These are phyloP conservation scores for Bimastos eiseni DNA, from an alignment of 2,888 invertebrate species.

Conservation along the genomic window DNA sequence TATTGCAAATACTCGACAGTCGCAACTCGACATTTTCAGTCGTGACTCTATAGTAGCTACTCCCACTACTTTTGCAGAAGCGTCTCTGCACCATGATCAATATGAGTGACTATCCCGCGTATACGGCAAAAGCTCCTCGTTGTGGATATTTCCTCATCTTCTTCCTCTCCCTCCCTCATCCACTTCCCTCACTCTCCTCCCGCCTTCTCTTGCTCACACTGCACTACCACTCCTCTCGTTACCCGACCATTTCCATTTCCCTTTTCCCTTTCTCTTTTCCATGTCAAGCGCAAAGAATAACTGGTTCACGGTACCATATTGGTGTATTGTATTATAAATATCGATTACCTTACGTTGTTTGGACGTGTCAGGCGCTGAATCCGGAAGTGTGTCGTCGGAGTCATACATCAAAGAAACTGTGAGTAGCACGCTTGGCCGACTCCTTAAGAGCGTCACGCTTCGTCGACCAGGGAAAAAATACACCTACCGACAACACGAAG, in stretches of 20 bases:
- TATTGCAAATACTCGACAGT: no score
- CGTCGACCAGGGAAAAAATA: constrained; percentile 53
- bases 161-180: background rate
- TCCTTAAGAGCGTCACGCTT: constrained; percentile 54
- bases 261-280: background rate
- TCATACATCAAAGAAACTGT: background rate
- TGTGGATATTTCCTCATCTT: background rate
- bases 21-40: no score
- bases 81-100: no score
- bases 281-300: background rate
- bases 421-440: constrained; percentile 48
- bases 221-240: no score
- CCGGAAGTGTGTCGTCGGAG: background rate
- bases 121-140: no score
- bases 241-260: background rate
- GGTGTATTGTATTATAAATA: background rate
- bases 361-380: background rate
- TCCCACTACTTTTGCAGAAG: no score
- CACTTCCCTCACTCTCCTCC: background rate
- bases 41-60: no score
- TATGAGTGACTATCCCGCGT: no score
- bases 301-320: background rate
- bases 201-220: background rate
- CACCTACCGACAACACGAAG: constrained; percentile 54
- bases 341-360: background rate